phyloP scores from a whole-genome alignment of 1,140 invertebrate species.

The Sitophilus oryzae region DNA sequence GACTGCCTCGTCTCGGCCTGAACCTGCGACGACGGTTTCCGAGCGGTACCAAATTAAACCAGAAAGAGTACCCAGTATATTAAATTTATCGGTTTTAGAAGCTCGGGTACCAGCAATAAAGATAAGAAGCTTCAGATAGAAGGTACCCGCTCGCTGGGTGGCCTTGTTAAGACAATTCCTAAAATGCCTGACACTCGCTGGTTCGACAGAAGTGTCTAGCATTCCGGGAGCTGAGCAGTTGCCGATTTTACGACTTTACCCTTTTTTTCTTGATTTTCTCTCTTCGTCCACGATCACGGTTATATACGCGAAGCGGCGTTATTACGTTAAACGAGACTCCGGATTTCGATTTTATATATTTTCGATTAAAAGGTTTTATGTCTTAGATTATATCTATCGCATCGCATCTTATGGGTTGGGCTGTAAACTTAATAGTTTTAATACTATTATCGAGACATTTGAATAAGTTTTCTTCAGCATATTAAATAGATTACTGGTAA shows the following conservation, averaged over 20 bases:
- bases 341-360: not conserved
- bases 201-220: slow-evolving; percentile 20
- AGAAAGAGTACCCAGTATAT: slow-evolving; percentile 23
- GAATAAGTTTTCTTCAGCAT: no score
- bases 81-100: slow-evolving; percentile 28
- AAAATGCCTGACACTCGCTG: slow-evolving; percentile 27
- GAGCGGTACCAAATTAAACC: slow-evolving; percentile 23
- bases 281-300: not conserved
- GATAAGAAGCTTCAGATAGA: slow-evolving; percentile 20
- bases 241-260: slow-evolving; percentile 15
- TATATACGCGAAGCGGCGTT: no score
- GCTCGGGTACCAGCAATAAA: slow-evolving; percentile 27
- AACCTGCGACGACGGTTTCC: slow-evolving; percentile 8
- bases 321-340: no score
- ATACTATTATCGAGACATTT: no score
- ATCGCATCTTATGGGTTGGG: no score
- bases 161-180: slow-evolving; percentile 26
- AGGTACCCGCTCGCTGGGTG: slow-evolving; percentile 17
- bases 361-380: not conserved
- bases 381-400: no score
- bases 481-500: no score
- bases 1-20: not conserved
- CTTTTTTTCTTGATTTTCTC: not conserved
- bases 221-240: slow-evolving; percentile 21
- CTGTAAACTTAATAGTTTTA: no score